Evolutionary conservation across 2,797 vertebrate species (phyloP).

Genomic region (Meriones psammophilus): DNA sequence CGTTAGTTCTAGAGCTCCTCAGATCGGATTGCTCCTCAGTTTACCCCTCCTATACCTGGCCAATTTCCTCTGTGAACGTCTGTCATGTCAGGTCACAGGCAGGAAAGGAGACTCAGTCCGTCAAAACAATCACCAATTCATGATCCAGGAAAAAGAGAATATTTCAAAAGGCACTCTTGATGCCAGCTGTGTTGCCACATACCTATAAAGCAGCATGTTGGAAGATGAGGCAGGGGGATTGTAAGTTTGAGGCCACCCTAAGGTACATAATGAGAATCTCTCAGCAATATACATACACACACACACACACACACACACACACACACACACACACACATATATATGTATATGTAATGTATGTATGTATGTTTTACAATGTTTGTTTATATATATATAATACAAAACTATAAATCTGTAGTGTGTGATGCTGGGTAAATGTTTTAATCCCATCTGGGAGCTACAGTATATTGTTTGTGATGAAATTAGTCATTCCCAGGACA

Average conservation of each 20-base stretch:
- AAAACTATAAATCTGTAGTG: not conserved
- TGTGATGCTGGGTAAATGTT: not conserved
- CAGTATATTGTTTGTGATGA: not conserved
- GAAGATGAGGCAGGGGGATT: not conserved
- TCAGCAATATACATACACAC: fast-evolving
- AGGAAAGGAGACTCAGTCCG: not conserved
- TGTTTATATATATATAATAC: not conserved
- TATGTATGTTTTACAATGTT: no score
- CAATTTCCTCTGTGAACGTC: not conserved
- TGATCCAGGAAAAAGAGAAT: not conserved
- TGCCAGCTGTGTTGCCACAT: not conserved
- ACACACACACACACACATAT: not conserved
- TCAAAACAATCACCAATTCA: not conserved
- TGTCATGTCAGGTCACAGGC: not conserved
- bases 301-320: not conserved
- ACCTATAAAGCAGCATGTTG: not conserved
- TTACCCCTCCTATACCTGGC: not conserved
- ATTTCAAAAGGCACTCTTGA: not conserved
- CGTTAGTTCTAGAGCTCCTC: not conserved
- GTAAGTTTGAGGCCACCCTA: not conserved
- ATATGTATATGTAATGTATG: no score
- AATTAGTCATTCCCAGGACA: not conserved
- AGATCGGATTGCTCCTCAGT: fast-evolving
- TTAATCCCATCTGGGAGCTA: not conserved
- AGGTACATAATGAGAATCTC: not conserved